A percentile compares a stretch with the other conserved stretches of the same genome.
These are phyloP conservation scores for Pyrocephalus nanus DNA, from an alignment of 2,797 vertebrate species.

Conservation along the genomic window DNA sequence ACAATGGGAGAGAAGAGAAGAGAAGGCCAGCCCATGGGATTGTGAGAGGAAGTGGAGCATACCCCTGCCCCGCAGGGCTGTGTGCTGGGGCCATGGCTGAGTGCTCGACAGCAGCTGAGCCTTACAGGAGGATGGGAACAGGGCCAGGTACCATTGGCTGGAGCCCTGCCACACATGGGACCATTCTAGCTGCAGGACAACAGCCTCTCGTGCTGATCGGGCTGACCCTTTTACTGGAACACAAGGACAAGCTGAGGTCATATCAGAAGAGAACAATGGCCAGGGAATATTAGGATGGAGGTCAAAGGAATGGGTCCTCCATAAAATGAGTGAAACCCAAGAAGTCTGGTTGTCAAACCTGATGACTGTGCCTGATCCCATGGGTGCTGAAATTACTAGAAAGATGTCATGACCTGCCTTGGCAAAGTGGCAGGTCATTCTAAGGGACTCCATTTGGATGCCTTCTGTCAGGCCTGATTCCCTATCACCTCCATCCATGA, in stretches of 20 bases:
- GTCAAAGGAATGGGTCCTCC: neutral
- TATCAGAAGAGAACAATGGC: neutral
- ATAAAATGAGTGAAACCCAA: neutral
- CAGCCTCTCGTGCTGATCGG: neutral
- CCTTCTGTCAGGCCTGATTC: neutral
- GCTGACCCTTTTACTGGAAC: fast-evolving
- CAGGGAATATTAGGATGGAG: neutral
- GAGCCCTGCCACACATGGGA: neutral
- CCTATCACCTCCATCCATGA: fast-evolving
- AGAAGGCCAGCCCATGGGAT: neutral
- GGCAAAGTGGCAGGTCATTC: neutral
- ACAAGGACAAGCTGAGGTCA: neutral
- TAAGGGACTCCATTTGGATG: neutral
- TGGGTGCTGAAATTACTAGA: neutral
- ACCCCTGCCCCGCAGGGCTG: neutral
- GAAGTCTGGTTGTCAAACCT: neutral
- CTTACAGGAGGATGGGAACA: neutral
- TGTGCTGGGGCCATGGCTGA: neutral
- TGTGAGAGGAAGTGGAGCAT: fast-evolving
- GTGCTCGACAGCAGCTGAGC: neutral
- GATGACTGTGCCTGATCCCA: neutral
- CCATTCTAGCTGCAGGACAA: neutral
- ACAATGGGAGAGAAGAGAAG: neutral
- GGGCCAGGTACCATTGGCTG: neutral
- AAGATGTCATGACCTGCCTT: neutral